phyloP scores from a whole-genome alignment of 2,113 vertebrate genomes.

The Ophiodon elongatus region DNA sequence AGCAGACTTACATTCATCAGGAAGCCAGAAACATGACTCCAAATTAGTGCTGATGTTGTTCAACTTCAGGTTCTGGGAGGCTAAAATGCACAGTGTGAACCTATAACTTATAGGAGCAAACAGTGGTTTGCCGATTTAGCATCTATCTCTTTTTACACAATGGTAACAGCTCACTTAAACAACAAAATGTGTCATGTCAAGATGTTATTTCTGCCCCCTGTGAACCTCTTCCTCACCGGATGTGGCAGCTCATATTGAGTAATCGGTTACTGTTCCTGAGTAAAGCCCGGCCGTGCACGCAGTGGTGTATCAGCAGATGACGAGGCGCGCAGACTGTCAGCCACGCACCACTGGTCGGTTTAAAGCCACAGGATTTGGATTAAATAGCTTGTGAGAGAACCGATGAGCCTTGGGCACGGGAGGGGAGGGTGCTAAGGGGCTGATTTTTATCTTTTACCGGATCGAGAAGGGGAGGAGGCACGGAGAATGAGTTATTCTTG shows the following conservation, averaged over 20 bases:
- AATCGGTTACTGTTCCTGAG: conserved; percentile 8
- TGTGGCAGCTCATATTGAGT: conserved; percentile 11
- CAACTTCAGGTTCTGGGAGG: neutral
- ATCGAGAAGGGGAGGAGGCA: conserved; percentile 77
- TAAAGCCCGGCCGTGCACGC: conserved; percentile 30
- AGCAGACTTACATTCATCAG: neutral
- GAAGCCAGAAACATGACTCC: neutral
- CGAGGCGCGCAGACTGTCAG: conserved; percentile 55
- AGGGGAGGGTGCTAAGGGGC: conserved; percentile 60
- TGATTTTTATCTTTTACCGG: conserved; percentile 80
- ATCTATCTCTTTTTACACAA: neutral
- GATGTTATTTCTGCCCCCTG: conserved; percentile 19
- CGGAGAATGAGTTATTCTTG: conserved; percentile 84
- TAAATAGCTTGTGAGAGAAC: conserved; percentile 75
- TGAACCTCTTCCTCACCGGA: neutral
- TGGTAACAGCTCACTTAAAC: neutral
- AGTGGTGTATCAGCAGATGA: conserved; percentile 44
- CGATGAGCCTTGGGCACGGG: conserved; percentile 62
- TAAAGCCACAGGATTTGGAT: conserved; percentile 83
- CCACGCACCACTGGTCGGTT: conserved; percentile 54
- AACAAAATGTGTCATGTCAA: neutral
- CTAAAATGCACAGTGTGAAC: too few species aligned
- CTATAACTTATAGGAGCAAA: neutral
- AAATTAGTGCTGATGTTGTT: neutral
- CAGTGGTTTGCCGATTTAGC: neutral